phyloP scores from a whole-genome alignment of 1,140 invertebrate species.

The Drosophila jambulina region DNA sequence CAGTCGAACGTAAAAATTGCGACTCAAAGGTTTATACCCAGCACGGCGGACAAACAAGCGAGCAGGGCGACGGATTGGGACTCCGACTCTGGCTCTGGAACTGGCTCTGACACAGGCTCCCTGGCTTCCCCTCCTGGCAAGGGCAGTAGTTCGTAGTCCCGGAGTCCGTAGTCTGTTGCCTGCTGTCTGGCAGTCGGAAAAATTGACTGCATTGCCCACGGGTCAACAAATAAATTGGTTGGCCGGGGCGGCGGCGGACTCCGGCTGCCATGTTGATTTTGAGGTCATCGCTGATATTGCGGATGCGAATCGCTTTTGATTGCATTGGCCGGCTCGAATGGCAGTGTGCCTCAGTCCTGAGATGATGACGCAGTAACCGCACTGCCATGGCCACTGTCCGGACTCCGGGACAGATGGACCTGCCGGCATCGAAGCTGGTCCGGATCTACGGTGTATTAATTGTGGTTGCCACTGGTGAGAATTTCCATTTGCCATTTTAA shows the following conservation, averaged over 20 bases:
- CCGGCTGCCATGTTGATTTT: constrained; percentile 76
- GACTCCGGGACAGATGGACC: constrained; percentile 23
- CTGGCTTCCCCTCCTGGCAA: constrained; percentile 2
- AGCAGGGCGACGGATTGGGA: constrained; percentile 66
- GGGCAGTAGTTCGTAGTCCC: background rate
- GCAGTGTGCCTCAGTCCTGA: constrained; percentile 36
- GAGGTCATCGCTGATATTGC: constrained; percentile 83
- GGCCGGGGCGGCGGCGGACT: constrained; percentile 24
- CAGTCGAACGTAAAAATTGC: constrained; percentile 82
- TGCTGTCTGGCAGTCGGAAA: constrained; percentile 67
- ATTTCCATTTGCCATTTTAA: constrained; percentile 82
- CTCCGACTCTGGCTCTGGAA: constrained; percentile 4
- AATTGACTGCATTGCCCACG: constrained; percentile 83
- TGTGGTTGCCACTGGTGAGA: constrained; percentile 79
- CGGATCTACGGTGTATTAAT: constrained; percentile 70
- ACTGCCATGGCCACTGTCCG: constrained; percentile 27
- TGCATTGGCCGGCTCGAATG: constrained; percentile 68
- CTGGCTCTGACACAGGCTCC: background rate
- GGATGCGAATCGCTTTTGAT: constrained; percentile 82
- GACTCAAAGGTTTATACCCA: constrained; percentile 79
- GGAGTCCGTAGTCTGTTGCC: constrained; percentile 24
- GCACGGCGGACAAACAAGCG: constrained; percentile 28
- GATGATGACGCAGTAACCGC: constrained; percentile 52
- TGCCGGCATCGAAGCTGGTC: constrained; percentile 2
- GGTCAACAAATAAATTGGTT: constrained; percentile 83